Base-by-base conservation (phyloP, 2,797 vertebrate genomes). In the Urocyon cinereoargenteus region DNA sequence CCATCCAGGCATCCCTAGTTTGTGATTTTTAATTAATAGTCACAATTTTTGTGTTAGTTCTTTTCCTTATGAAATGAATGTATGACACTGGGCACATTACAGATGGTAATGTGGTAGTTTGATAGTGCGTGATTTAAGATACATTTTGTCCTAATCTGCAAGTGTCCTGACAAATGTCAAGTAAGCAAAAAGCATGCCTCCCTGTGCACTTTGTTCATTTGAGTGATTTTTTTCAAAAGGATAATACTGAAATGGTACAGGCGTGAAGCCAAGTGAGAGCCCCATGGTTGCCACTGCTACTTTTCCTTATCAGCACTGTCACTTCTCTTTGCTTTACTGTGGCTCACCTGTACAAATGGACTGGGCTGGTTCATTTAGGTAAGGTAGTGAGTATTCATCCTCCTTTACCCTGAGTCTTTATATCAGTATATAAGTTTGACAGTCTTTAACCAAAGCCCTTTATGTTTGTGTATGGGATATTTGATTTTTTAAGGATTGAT, bases 51-150 rank as follows among this genome's bases (percentile, higher is more conserved):
- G 98, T 98, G 81, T 91, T 82, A 19, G 62, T 97, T 97, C 90
- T 98, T 98, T 98, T 98, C 97, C 97, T 96, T 98, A 98, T 98
- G 96, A 98, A 98, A 98, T 98, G 96, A 96, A 94, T 91, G 59
- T 96, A 92, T 97, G 91, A 98, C 98, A 96, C 96, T 94, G 96
- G 90, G 49, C 88, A 96, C 82, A 7, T 98, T 97, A 92, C 72
- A 90, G 92, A 95, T 91, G 93, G 94, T 89, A 95, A 94, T 6
- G 40, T 51, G 57, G 53, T 89, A 49, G 36, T 96, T 98, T 97
- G 96, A 93, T 95, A 85, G 15, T 96, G 86, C 78, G 88, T 96
- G 83, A 97, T 97, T 98, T 98, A 97, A 98, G 96, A 77, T 97
- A 73, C 66, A 1, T 92, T 93, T 28, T 70, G 49, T 96, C 97